Evolutionary conservation across 1,140 invertebrate species (phyloP).

Genomic region (Hycleus cichorii): DNA sequence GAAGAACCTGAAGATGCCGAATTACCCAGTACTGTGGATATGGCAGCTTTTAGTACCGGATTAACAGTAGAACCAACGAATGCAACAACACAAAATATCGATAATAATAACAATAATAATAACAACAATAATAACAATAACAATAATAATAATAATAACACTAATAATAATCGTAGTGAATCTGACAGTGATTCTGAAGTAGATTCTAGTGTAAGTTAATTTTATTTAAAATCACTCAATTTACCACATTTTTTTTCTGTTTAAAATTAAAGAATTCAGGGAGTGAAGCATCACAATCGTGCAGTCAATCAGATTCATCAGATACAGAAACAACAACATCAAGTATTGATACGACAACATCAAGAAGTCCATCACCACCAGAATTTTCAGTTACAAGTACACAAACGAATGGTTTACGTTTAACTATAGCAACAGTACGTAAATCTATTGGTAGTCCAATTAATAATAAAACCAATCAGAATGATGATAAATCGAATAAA

Average conservation of each 20-base stretch:
- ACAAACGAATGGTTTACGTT: conserved; percentile 35
- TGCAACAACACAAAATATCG: conserved; percentile 23
- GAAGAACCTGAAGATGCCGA: conserved; percentile 53
- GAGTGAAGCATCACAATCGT: conserved; percentile 37
- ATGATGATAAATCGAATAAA: conserved; percentile 10
- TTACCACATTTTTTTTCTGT: no score
- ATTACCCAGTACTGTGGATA: conserved; percentile 57
- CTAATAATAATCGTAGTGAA: conserved; percentile 24
- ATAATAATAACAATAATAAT: conserved; percentile 28
- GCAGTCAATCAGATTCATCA: conserved; percentile 36
- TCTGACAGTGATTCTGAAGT: conserved; percentile 39
- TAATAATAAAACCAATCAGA: conserved; percentile 5
- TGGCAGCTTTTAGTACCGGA: conserved; percentile 45
- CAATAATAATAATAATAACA: conserved; percentile 22
- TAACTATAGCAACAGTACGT: conserved; percentile 36
- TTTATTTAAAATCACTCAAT: no score
- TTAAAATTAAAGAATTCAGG: conserved; percentile 35
- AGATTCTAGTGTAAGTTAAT: conserved; percentile 41
- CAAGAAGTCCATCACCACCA: conserved; percentile 29
- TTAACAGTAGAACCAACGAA: conserved; percentile 34
- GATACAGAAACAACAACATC: conserved; percentile 39
- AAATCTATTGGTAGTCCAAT: conserved; percentile 32
- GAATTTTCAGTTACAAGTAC: conserved; percentile 38
- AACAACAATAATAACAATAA: conserved; percentile 32
- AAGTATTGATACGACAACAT: conserved; percentile 27